These are phyloP conservation scores for Ptychochromis oligacanthus DNA, from an alignment of 2,113 vertebrate genomes.

Conservation along the genomic window DNA sequence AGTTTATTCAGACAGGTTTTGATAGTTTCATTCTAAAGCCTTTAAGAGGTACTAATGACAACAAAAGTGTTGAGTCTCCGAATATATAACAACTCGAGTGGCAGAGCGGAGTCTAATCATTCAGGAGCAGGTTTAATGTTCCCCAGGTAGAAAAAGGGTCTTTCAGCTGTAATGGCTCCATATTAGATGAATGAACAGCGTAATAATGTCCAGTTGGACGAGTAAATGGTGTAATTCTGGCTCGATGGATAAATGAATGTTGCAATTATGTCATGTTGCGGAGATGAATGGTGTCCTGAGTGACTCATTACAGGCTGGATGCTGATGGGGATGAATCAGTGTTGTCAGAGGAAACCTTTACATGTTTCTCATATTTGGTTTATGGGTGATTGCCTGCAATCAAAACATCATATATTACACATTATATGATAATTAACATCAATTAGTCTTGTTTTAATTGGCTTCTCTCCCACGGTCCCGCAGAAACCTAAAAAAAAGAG, in stretches of 20 bases:
- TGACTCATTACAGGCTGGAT: conserved; percentile 24
- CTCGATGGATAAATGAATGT: conserved; percentile 13
- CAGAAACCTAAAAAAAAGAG: neutral
- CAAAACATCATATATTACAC: neutral
- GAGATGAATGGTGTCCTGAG: conserved; percentile 44
- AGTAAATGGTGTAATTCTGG: conserved; percentile 29
- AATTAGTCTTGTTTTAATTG: neutral
- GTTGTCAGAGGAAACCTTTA: conserved; percentile 28
- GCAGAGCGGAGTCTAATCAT: neutral
- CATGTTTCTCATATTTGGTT: conserved; percentile 13
- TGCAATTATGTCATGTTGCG: conserved; percentile 16
- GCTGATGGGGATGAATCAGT: conserved; percentile 10
- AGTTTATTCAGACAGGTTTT: neutral
- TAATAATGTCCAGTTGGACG: conserved; percentile 46
- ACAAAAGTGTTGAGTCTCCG: neutral
- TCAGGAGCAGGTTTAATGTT: conserved; percentile 13
- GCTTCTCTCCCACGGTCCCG: neutral
- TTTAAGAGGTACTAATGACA: neutral
- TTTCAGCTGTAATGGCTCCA: conserved; percentile 27
- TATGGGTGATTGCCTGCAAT: conserved; percentile 18
- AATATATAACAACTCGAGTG: neutral
- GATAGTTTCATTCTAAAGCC: neutral
- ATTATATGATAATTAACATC: neutral
- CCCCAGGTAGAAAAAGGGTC: conserved; percentile 15
- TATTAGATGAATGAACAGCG: conserved; percentile 28